phyloP scores from a whole-genome alignment of 2,113 vertebrate genomes.

The Ornithorhynchus anatinus region DNA sequence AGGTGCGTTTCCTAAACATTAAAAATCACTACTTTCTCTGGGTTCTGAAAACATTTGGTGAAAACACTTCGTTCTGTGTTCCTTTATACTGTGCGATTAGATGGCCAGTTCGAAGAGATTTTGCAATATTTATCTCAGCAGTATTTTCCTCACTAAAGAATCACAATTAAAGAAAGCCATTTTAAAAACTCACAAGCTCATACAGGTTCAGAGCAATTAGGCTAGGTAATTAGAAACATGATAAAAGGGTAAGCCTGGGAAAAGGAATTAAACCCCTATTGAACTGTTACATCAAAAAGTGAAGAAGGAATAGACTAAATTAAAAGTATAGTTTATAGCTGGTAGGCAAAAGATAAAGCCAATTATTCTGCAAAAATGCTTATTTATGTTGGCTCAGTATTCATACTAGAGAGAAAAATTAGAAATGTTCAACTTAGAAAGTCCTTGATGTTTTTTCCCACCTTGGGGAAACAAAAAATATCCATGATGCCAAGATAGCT shows the following conservation, averaged over 20 bases:
- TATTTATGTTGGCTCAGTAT: slow-evolving; percentile 50
- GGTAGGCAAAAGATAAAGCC: slow-evolving; percentile 56
- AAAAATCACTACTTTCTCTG: no score
- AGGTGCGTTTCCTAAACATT: no score
- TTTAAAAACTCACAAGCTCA: slow-evolving; percentile 46
- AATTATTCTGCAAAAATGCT: slow-evolving; percentile 44
- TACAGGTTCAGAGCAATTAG: slow-evolving; percentile 70
- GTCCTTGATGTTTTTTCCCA: background rate
- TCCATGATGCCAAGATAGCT: background rate
- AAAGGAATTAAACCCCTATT: slow-evolving; percentile 66
- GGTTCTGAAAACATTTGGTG: no score
- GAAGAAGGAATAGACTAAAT: slow-evolving; percentile 62
- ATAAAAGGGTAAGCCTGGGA: slow-evolving; percentile 64
- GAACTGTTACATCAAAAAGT: slow-evolving; percentile 69
- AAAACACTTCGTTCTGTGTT: background rate
- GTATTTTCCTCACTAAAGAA: slow-evolving; percentile 47
- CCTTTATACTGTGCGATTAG: no score
- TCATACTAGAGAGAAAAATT: slow-evolving; percentile 10
- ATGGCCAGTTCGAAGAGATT: no score
- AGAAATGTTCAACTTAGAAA: background rate
- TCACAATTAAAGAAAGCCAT: slow-evolving; percentile 70
- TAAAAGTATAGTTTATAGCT: slow-evolving; percentile 60
- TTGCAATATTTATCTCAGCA: slow-evolving; percentile 19
- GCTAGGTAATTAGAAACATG: slow-evolving; percentile 69
- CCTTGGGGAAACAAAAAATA: slow-evolving; percentile 1